Conservation (phyloP, 1,140 invertebrate species). For the Zaprionus tsacasi region DNA sequence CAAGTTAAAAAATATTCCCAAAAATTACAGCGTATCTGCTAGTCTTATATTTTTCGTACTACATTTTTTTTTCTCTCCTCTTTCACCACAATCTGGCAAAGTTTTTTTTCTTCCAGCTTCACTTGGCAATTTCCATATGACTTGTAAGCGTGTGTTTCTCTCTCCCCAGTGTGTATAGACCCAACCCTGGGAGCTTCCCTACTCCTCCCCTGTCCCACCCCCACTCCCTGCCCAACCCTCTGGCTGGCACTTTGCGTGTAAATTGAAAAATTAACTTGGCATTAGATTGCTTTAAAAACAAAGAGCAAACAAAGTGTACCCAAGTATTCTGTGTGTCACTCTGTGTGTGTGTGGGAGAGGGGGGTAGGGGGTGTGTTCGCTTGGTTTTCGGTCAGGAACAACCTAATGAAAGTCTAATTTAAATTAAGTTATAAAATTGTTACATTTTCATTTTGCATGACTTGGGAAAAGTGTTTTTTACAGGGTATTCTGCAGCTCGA, state of each 20-base stretch:
- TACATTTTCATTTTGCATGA: slow-evolving; percentile 27
- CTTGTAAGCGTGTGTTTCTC: slow-evolving; percentile 9
- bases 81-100: slow-evolving; percentile 25
- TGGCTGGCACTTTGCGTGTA: slow-evolving; percentile 39
- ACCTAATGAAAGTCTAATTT: slow-evolving; percentile 31
- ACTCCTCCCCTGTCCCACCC: too few species aligned
- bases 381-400: neutral
- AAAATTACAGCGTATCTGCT: neutral
- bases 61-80: neutral
- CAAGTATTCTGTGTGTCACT: neutral
- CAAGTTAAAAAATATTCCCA: too few species aligned
- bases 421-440: slow-evolving; percentile 26
- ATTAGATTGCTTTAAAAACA: slow-evolving; percentile 37
- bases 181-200: too few species aligned
- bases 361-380: neutral
- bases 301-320: neutral
- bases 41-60: neutral
- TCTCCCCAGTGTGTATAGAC: neutral
- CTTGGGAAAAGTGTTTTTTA: neutral
- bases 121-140: slow-evolving; percentile 17
- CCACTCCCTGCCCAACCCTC: neutral
- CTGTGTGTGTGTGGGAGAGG: slow-evolving; percentile 1
- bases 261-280: slow-evolving; percentile 55
- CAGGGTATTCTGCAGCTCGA: neutral
- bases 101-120: slow-evolving; percentile 24